Conservation (phyloP, 1,140 invertebrate genomes). For the Whitmania pigra region DNA sequence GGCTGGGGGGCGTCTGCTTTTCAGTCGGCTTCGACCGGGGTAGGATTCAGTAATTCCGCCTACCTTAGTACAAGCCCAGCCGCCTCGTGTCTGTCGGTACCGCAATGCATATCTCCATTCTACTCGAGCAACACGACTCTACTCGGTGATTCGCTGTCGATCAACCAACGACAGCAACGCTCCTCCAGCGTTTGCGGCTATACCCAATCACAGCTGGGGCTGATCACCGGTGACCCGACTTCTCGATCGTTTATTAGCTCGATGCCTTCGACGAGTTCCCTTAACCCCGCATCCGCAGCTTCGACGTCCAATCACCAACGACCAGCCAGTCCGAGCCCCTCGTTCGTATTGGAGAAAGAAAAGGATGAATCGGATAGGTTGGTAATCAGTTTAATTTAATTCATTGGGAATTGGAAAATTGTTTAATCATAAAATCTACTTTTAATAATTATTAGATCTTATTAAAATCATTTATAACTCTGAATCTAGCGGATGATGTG, state of each 20-base stretch:
- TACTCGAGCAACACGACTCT: not conserved
- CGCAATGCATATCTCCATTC: not conserved
- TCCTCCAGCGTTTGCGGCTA: constrained; percentile 42
- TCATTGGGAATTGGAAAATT: too few species aligned
- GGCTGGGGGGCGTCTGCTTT: not conserved
- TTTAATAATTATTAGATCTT: not conserved
- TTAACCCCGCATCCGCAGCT: not conserved
- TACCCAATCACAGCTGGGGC: constrained; percentile 36
- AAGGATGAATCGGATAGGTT: constrained; percentile 36
- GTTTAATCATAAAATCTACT: too few species aligned
- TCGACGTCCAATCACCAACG: constrained; percentile 39
- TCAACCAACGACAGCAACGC: constrained; percentile 35
- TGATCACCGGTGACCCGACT: constrained; percentile 34
- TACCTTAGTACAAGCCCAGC: not conserved
- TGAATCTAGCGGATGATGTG: too few species aligned
- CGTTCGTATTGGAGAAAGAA: constrained; percentile 60
- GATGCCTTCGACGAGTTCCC: not conserved
- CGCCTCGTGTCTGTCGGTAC: not conserved
- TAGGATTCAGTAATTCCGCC: constrained; percentile 4
- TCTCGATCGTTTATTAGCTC: constrained; percentile 30
- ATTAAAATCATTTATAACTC: too few species aligned
- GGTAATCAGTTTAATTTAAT: constrained; percentile 21
- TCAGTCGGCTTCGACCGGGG: not conserved
- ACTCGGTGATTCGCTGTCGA: constrained; percentile 30
- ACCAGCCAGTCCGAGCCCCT: constrained; percentile 68